Evolutionary conservation across 2,113 vertebrate genomes (phyloP).

Genomic region (Apus apus): DNA sequence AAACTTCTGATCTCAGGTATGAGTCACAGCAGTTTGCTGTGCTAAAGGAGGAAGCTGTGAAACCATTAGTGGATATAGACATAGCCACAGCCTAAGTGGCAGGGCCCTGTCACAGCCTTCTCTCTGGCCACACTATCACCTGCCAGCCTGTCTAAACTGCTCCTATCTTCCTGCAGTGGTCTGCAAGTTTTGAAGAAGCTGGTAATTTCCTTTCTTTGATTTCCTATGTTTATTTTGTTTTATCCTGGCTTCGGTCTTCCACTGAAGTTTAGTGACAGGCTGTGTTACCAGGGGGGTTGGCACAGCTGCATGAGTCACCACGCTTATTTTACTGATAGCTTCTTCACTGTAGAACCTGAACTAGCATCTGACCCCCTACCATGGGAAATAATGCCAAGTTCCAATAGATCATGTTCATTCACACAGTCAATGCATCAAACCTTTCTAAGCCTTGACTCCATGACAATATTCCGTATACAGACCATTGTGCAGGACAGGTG

Average conservation of each 20-base stretch:
- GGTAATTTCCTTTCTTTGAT: background rate
- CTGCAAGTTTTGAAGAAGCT: background rate
- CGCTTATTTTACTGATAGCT: background rate
- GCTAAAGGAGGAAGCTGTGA: background rate
- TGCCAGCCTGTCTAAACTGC: background rate
- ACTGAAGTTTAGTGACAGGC: background rate
- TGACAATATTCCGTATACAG: background rate
- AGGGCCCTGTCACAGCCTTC: background rate
- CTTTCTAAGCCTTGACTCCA: background rate
- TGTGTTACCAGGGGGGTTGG: background rate
- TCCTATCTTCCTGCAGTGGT: background rate
- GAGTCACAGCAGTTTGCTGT: background rate
- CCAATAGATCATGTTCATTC: background rate
- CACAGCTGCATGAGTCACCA: background rate
- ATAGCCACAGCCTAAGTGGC: background rate
- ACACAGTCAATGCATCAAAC: rapidly evolving
- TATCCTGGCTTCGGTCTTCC: background rate
- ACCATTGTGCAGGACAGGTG: rapidly evolving
- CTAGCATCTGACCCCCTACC: background rate
- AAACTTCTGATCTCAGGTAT: background rate
- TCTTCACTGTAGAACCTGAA: background rate
- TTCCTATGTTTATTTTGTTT: background rate
- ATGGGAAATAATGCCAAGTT: background rate
- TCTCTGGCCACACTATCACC: background rate
- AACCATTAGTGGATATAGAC: background rate